Base-by-base conservation (phyloP, 1,140 invertebrate genomes). In the Chionoecetes opilio region DNA sequence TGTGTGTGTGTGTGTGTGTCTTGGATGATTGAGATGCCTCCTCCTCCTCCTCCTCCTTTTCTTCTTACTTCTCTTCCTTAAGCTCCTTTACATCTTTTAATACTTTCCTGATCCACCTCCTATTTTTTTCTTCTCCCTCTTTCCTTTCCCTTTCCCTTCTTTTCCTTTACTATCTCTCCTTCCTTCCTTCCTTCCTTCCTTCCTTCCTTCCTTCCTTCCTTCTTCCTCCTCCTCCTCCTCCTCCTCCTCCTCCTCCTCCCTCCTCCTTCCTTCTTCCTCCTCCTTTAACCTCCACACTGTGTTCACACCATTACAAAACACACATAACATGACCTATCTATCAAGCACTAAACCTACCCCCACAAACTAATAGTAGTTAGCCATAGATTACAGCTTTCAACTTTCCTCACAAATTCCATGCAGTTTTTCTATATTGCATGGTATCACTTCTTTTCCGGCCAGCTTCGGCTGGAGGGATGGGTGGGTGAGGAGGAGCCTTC, bases 1-100 rank as follows among this genome's bases (percentile, higher is more conserved):
- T 63, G 53, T 63, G 53, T 63, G 53, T 63, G 53, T 63, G 53
- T 63, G 53, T 63, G 53, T 63, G 53, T 63, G 53, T 75, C 63
- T 75, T 21, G n/a, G n/a, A 75, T 75, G 63, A 75, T 75, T n/a
- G 63, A 75, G 21, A n/a, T n/a, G 21, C n/a, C 63, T n/a, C n/a
- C 63, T 75, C 63, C 63, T 75, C 63, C 53, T 63, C 53, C 53
- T 63, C 53, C 53, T 63, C 53, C 26, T 75, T 26, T n/a, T 75
- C 21, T n/a, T 75, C 21, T 53, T 17, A 53, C 26, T 75, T 26
- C 63, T 75, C 63, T n/a, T 75, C 63, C 21, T 75, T 26, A 53
- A 53, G 46, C 63, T 21, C 63, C 63, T 75, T 1, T 26, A 21
- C n/a, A n/a, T 75, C 63, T 21, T n/a, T 26, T 75, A 6, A n/a